Conservation (phyloP, 2,888 invertebrate species). For the Catocala fraxini region DNA sequence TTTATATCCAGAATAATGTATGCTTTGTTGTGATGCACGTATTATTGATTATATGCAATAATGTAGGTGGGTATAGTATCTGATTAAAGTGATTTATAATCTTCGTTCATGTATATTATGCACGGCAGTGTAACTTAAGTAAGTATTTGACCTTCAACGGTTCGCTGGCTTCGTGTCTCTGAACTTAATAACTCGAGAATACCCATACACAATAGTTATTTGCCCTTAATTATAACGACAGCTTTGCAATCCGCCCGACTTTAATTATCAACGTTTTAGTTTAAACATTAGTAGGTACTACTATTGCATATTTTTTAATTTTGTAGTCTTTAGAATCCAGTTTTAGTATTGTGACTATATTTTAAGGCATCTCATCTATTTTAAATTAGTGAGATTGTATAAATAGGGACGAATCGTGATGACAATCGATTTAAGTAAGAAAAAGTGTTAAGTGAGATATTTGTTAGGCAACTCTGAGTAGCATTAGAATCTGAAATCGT, state of each 20-base stretch:
- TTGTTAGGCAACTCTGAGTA: no score
- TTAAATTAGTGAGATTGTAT: no score
- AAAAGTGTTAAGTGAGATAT: no score
- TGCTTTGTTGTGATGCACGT: neutral
- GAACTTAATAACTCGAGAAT: slow-evolving; percentile 66
- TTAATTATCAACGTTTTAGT: neutral
- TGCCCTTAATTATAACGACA: slow-evolving; percentile 56
- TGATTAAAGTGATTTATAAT: slow-evolving; percentile 17
- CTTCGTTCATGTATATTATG: slow-evolving; percentile 37
- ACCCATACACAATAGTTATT: slow-evolving; percentile 53
- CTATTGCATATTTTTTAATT: no score
- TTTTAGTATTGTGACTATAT: no score
- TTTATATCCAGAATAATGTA: no score
- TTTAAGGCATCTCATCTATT: no score
- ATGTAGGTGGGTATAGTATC: slow-evolving; percentile 1
- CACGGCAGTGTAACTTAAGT: slow-evolving; percentile 63
- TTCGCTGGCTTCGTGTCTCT: slow-evolving; percentile 66
- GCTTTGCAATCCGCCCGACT: slow-evolving; percentile 28
- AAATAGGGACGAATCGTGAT: no score
- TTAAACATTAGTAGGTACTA: no score
- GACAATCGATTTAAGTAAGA: no score
- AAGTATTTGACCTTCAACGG: slow-evolving; percentile 70
- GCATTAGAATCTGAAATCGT: no score
- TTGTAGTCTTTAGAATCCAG: no score
- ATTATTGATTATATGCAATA: neutral